A percentile compares a stretch with the other conserved stretches of the same genome.
Evolutionary conservation across 2,797 vertebrate genomes (phyloP).

Genomic region (Clarias pachynema): DNA sequence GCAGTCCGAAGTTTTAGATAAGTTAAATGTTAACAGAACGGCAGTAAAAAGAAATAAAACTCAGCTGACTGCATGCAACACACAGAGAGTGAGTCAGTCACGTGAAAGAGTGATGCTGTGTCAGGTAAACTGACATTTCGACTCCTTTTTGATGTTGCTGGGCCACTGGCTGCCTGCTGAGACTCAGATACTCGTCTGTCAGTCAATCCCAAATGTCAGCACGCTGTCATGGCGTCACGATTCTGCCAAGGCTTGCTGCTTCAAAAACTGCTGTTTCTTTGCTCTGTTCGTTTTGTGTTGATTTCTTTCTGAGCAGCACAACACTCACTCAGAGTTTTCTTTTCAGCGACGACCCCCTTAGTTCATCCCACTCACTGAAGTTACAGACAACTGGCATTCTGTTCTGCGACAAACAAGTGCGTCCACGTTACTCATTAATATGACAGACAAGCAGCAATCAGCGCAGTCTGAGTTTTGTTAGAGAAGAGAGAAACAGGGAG

Average conservation of each 20-base stretch:
- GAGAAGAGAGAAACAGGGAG: neutral
- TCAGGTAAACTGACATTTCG: constrained; percentile 44
- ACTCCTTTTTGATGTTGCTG: constrained; percentile 19
- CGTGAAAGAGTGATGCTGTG: constrained; percentile 26
- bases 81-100: constrained; percentile 23
- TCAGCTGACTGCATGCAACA: neutral
- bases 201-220: constrained; percentile 20
- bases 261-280: constrained; percentile 9
- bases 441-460: neutral
- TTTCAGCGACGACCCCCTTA: constrained; percentile 1
- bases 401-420: neutral
- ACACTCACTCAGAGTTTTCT: neutral
- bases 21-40: constrained; percentile 43
- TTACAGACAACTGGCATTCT: constrained; percentile 10
- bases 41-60: neutral
- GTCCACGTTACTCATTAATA: neutral
- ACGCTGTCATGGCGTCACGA: constrained; percentile 23
- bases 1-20: neutral
- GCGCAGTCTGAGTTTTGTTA: neutral
- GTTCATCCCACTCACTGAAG: constrained; percentile 22
- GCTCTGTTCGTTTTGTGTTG: neutral
- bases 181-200: constrained; percentile 17
- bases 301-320: neutral
- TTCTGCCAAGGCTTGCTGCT: constrained; percentile 1
- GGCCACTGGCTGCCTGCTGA: constrained; percentile 16